These are phyloP conservation scores for Telmatochromis sp. DNA, from an alignment of 2,113 vertebrate species.

Conservation along the genomic window DNA sequence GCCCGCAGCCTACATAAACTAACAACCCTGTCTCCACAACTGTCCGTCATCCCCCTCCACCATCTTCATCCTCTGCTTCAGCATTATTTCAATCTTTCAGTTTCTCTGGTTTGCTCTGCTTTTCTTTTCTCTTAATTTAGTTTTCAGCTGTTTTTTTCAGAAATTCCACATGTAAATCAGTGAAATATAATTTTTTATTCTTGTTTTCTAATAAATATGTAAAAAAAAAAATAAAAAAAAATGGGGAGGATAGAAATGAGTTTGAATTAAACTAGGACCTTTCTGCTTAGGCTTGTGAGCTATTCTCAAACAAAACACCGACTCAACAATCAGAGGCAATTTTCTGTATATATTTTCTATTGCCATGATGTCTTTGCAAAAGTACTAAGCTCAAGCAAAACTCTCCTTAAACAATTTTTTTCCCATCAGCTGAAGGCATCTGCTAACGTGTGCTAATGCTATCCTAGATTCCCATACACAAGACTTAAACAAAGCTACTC, in stretches of 20 bases:
- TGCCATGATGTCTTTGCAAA: background rate
- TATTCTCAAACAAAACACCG: fast-evolving
- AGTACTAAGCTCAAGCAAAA: background rate
- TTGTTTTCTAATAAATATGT: background rate
- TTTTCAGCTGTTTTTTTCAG: background rate
- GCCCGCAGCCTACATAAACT: constrained; percentile 88
- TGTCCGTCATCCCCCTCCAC: constrained; percentile 80
- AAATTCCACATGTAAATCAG: background rate
- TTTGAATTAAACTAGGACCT: background rate
- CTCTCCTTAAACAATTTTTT: background rate
- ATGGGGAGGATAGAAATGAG: background rate
- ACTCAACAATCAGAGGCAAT: background rate
- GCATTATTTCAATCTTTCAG: background rate
- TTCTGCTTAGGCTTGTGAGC: background rate
- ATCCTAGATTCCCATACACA: background rate
- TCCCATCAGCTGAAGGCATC: background rate
- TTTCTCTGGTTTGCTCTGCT: background rate
- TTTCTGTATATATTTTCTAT: background rate
- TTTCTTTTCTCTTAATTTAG: background rate
- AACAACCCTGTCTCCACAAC: constrained; percentile 86
- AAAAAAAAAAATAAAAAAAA: background rate
- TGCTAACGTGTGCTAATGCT: background rate
- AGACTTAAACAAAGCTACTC: background rate
- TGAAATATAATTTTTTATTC: background rate
- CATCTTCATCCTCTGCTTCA: constrained; percentile 39